These are phyloP conservation scores for Phrynosoma blainvillii DNA, from an alignment of 2,113 vertebrate genomes.

Conservation along the genomic window DNA sequence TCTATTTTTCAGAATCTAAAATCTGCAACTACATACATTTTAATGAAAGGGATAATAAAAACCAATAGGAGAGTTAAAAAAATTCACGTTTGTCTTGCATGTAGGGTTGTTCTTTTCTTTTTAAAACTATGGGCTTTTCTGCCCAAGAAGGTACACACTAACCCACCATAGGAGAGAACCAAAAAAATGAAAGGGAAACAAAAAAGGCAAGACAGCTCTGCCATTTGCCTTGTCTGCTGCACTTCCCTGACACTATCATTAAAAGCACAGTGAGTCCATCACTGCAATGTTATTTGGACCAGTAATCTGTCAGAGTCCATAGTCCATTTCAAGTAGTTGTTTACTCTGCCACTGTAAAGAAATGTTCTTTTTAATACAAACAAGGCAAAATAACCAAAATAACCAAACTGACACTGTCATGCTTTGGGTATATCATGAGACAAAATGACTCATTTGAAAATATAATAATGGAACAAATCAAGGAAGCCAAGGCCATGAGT, in stretches of 20 bases:
- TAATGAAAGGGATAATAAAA: conserved; percentile 11
- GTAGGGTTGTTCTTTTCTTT: too few relatives aligned
- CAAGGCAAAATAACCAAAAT: background rate
- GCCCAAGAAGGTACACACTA: background rate
- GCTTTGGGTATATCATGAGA: too few relatives aligned
- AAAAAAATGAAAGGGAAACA: conserved; percentile 4
- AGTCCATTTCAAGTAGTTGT: conserved; percentile 27
- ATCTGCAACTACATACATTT: background rate
- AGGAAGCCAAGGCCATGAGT: too few relatives aligned
- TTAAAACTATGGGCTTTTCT: background rate
- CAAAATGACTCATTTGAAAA: too few relatives aligned
- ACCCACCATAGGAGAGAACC: background rate
- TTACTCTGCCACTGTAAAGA: conserved; percentile 17
- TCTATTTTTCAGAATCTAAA: background rate
- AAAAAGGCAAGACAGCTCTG: background rate
- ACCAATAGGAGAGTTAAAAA: background rate
- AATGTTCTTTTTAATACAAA: background rate
- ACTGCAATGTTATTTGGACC: background rate
- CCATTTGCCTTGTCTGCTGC: background rate
- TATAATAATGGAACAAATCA: too few relatives aligned
- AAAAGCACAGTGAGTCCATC: background rate
- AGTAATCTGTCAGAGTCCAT: background rate
- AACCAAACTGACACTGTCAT: too few relatives aligned
- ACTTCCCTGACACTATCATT: background rate
- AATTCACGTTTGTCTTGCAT: background rate